Base-by-base conservation (phyloP, 1,140 invertebrate species). In the Luehdorfia chinensis region DNA sequence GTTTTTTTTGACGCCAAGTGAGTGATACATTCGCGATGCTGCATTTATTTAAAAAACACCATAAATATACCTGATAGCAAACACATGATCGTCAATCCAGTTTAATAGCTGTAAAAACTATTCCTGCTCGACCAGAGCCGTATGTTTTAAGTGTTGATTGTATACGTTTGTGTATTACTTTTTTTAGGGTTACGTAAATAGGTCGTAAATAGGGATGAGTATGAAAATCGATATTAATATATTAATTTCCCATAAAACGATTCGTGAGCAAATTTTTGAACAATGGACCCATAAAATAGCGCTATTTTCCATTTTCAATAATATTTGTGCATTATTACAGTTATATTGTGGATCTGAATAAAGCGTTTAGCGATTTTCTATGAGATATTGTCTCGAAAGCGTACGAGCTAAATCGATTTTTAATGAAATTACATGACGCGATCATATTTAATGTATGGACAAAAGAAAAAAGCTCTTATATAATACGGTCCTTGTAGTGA, bases 181-280 rank as follows among this genome's bases (percentile, higher is more conserved):
- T 11, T 12, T 36, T 21, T 21, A 41, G 50, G 51, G 63, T 84
- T 80, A 80, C 71, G 73, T 80, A 77, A 83, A 80, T 58, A 50
- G 23, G 55, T 48, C 55, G 59, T 55, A n/a, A n/a, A n/a, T n/a
- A n/a, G 61, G 44, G 43, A 44, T 41, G n/a, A 39, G 46, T 62
- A 59, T 61, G 49, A 55, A 62, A 78, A 84, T 84, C 77, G 63
- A 84, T 84, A 81, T 59, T 21, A 60, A 62, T 74, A 70, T 74
- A n/a, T 58, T 65, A 62, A 59, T 57, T 47, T 57, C 47, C 43
- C 55, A 49, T 46, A 44, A 25, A 47, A 23, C 39, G 25, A 50
- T 63, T 59, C 52, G 43, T 11, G 1, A 2, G 21, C 9, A 12
- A 8, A 37, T 36, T n/a, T n/a, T n/a, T n/a, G n/a, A n/a, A n/a